Evolutionary conservation across 2,888 invertebrate species (phyloP).

Genomic region (Anagyrus pseudococci): DNA sequence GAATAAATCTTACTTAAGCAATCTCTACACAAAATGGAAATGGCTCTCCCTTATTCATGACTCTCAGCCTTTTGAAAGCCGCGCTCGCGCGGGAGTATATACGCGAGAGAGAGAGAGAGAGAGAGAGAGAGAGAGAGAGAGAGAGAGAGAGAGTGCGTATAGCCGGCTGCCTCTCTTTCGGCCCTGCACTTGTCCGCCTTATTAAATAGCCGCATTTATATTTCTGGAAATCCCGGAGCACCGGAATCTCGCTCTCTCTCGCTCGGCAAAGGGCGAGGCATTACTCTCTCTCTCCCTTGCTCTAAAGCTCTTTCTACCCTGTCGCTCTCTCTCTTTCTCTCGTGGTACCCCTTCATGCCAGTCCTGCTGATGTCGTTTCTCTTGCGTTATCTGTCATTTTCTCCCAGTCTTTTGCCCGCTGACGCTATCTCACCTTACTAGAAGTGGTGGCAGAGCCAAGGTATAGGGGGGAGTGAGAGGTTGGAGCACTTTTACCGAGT

Average conservation of each 20-base stretch:
- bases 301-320: no score
- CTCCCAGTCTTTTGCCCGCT: constrained; percentile 4
- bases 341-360: neutral
- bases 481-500: no score
- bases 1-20: constrained; percentile 19
- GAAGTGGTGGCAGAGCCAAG: no score
- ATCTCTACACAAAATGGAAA: constrained; percentile 13
- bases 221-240: constrained; percentile 22
- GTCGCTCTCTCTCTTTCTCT: neutral
- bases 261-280: neutral
- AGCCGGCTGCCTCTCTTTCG: no score
- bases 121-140: no score
- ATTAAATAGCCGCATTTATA: constrained; percentile 45
- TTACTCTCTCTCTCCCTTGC: no score
- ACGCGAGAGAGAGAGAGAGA: no score
- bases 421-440: neutral
- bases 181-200: constrained; percentile 30
- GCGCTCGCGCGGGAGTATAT: no score
- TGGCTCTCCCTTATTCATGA: constrained; percentile 17
- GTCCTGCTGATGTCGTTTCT: neutral
- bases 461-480: no score
- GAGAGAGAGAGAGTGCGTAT: no score
- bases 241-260: neutral
- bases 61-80: neutral
- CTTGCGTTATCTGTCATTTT: constrained; percentile 21